Evolutionary conservation across 2,888 invertebrate genomes (phyloP).

Genomic region (Stenotaenia linearis): DNA sequence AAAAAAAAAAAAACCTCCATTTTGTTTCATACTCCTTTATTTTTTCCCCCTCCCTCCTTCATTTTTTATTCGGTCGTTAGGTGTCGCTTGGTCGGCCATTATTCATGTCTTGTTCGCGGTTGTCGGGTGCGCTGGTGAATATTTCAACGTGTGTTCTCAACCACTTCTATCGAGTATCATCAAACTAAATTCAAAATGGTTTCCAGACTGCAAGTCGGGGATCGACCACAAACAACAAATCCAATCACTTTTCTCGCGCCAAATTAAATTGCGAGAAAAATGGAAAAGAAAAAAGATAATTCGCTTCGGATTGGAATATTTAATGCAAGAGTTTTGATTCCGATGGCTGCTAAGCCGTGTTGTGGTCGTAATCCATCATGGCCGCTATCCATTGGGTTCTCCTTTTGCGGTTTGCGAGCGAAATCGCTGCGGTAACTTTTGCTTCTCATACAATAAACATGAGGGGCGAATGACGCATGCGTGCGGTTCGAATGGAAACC

Average conservation of each 20-base stretch:
- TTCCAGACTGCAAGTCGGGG: background rate
- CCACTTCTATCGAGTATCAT: constrained; percentile 21
- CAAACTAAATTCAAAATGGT: background rate
- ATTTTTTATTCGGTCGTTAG: constrained; percentile 12
- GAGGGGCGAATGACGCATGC: constrained; percentile 16
- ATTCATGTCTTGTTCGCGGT: constrained; percentile 9
- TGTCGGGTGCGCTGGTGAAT: background rate
- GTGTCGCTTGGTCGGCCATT: constrained; percentile 24
- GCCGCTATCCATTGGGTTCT: background rate
- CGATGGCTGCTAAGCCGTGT: background rate
- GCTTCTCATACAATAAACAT: constrained; percentile 20
- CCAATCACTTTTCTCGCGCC: background rate
- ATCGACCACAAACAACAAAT: background rate
- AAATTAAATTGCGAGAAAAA: background rate
- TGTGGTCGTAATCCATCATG: constrained; percentile 14
- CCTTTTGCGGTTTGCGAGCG: background rate
- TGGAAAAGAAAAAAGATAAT: too few relatives aligned
- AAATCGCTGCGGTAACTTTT: constrained; percentile 15
- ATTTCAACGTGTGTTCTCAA: constrained; percentile 26
- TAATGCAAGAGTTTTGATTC: too few relatives aligned
- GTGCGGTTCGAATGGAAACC: constrained; percentile 19
- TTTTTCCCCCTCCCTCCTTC: background rate
- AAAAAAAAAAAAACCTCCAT: background rate
- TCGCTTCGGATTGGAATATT: too few relatives aligned
- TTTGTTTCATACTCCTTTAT: background rate